These are phyloP conservation scores for Hydrotaea cyrtoneurina DNA, from an alignment of 2,888 invertebrate species.

Conservation along the genomic window DNA sequence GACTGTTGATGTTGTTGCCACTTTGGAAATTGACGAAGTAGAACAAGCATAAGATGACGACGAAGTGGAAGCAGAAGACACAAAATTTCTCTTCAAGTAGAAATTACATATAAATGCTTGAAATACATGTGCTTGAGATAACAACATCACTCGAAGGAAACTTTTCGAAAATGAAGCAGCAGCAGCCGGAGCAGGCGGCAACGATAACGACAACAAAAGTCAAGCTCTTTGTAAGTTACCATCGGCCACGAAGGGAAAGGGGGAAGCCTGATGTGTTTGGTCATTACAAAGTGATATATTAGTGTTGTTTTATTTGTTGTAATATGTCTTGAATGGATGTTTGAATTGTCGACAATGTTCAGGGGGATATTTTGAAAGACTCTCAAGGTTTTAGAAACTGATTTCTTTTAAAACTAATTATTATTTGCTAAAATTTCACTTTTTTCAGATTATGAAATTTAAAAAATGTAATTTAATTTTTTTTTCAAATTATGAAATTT, in stretches of 20 bases:
- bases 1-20: slow-evolving; percentile 46
- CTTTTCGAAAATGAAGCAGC: slow-evolving; percentile 27
- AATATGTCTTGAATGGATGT: too few relatives aligned
- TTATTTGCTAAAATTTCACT: too few relatives aligned
- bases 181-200: not conserved
- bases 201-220: not conserved
- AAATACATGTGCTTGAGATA: slow-evolving; percentile 61
- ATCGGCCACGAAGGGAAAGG: slow-evolving; percentile 14
- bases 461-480: too few relatives aligned
- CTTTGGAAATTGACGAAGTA: slow-evolving; percentile 40
- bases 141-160: slow-evolving; percentile 61
- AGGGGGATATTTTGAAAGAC: too few relatives aligned
- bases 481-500: too few relatives aligned
- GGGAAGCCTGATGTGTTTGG: not conserved
- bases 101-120: slow-evolving; percentile 59
- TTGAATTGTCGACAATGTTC: too few relatives aligned
- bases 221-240: slow-evolving; percentile 45
- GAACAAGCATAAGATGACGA: slow-evolving; percentile 30
- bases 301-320: not conserved
- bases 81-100: slow-evolving; percentile 45
- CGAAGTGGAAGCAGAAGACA: not conserved
- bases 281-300: not conserved
- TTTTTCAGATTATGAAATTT: too few relatives aligned
- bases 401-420: too few relatives aligned
- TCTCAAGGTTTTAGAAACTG: too few relatives aligned